Percentiles rank a stretch among this genome's conserved stretches.
Evolutionary conservation across 2,797 vertebrate genomes (phyloP).

Genomic region (Danio tinwini): DNA sequence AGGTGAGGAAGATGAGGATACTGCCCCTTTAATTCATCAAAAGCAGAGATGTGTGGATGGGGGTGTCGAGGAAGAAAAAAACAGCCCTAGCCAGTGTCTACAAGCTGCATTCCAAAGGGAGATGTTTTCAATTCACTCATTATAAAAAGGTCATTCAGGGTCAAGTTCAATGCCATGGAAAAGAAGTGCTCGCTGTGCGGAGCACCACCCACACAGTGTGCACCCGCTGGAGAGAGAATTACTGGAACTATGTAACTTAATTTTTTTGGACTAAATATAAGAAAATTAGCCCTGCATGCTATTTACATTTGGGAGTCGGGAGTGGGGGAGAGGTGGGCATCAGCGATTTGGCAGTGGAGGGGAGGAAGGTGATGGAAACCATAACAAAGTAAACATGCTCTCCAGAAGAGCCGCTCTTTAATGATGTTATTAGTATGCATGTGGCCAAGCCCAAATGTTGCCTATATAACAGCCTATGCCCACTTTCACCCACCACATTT

Average conservation of each 20-base stretch:
- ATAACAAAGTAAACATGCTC: conserved; percentile 91
- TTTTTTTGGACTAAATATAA: conserved; percentile 89
- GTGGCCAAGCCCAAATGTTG: conserved; percentile 89
- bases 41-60: conserved; percentile 66
- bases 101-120: conserved; percentile 96
- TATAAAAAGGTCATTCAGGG: conserved; percentile 91
- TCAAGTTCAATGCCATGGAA: conserved; percentile 99
- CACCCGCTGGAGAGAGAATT: conserved; percentile 80
- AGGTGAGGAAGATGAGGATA: conserved; percentile 75
- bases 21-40: conserved; percentile 90
- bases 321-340: conserved; percentile 75
- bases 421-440: conserved; percentile 96
- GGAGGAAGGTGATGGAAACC: conserved; percentile 86
- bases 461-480: conserved; percentile 86
- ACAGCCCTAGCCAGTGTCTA: conserved; percentile 85
- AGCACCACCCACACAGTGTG: conserved; percentile 74
- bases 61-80: conserved; percentile 65
- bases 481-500: conserved; percentile 59
- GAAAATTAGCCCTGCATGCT: conserved; percentile 91
- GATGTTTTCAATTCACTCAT: conserved; percentile 99
- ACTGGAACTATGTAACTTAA: conserved; percentile 88
- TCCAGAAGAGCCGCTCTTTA: conserved; percentile 86
- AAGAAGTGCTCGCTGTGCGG: conserved; percentile 88
- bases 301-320: conserved; percentile 83
- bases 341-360: conserved; percentile 82